Percentiles rank a stretch among this genome's conserved stretches.
These are phyloP conservation scores for Hydrolagus affinis DNA, from an alignment of 2,113 vertebrate genomes.

Conservation along the genomic window DNA sequence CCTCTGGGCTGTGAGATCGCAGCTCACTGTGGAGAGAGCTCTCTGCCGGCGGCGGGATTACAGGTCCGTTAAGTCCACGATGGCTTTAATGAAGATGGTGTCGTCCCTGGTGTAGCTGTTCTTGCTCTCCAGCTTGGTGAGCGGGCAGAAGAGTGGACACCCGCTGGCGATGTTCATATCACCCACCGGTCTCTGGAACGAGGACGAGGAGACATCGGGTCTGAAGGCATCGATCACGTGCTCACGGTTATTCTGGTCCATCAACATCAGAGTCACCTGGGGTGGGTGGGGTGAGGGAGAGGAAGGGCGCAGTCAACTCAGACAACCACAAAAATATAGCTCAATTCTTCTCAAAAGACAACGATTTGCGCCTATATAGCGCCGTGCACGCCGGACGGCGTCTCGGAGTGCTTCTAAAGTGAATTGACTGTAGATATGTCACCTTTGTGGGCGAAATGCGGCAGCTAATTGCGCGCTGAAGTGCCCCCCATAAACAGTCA, in stretches of 20 bases:
- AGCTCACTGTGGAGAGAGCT: not conserved
- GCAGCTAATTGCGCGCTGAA: too few species aligned
- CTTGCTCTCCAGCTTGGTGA: constrained; percentile 76
- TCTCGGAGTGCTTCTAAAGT: too few species aligned
- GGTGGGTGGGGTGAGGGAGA: not conserved
- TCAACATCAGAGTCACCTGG: constrained; percentile 92
- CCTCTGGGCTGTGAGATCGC: not conserved
- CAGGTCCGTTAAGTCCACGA: constrained; percentile 83
- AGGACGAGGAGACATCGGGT: constrained; percentile 76
- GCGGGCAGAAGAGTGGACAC: constrained; percentile 87
- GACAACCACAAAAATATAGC: too few species aligned
- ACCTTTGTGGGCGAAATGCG: too few species aligned
- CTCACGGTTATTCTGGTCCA: constrained; percentile 91
- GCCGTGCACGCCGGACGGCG: too few species aligned
- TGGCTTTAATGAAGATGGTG: constrained; percentile 89
- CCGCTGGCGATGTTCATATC: constrained; percentile 98
- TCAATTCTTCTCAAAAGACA: too few species aligned
- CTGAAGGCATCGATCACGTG: constrained; percentile 91
- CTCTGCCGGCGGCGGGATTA: constrained; percentile 43
- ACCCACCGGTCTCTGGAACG: constrained; percentile 78
- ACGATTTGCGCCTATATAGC: too few species aligned
- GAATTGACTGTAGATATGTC: too few species aligned
- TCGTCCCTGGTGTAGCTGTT: constrained; percentile 82
- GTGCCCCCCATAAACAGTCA: too few species aligned
- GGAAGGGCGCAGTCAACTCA: too few species aligned